These are phyloP conservation scores for Hermaeophaga mercurialis DNA, from an alignment of 2,888 invertebrate species.

Conservation along the genomic window DNA sequence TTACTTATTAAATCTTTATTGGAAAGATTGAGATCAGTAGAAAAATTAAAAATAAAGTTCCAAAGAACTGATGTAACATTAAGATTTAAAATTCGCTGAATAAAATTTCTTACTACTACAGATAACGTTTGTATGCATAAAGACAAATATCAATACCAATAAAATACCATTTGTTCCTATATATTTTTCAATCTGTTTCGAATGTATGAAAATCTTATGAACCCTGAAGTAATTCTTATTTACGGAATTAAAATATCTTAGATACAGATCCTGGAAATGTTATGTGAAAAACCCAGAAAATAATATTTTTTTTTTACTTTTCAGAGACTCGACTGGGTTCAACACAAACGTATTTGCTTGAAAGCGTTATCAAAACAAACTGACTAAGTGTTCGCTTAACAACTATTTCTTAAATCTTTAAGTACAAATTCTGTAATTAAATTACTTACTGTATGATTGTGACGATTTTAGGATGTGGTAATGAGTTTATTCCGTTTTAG, in stretches of 20 bases:
- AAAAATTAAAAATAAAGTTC: too few species aligned
- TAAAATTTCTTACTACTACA: too few species aligned
- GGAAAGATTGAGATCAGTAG: too few species aligned
- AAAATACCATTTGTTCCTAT: too few species aligned
- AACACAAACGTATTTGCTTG: background rate
- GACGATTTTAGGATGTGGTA: background rate
- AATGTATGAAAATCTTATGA: background rate
- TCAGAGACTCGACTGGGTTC: background rate
- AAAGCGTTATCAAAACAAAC: background rate
- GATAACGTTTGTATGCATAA: too few species aligned
- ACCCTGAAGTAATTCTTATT: background rate
- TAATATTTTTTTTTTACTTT: background rate
- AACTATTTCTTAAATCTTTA: background rate
- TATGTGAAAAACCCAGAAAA: background rate
- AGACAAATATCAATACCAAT: too few species aligned
- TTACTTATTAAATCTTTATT: too few species aligned
- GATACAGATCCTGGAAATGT: background rate
- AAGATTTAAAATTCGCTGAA: too few species aligned
- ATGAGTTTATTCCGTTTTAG: background rate
- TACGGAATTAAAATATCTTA: background rate
- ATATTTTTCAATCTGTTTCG: background rate
- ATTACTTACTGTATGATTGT: background rate
- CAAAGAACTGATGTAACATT: too few species aligned
- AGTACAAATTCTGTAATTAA: background rate
- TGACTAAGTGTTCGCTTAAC: background rate